These are phyloP conservation scores for Catharus minimus DNA, from an alignment of 2,113 vertebrate genomes.

Conservation along the genomic window DNA sequence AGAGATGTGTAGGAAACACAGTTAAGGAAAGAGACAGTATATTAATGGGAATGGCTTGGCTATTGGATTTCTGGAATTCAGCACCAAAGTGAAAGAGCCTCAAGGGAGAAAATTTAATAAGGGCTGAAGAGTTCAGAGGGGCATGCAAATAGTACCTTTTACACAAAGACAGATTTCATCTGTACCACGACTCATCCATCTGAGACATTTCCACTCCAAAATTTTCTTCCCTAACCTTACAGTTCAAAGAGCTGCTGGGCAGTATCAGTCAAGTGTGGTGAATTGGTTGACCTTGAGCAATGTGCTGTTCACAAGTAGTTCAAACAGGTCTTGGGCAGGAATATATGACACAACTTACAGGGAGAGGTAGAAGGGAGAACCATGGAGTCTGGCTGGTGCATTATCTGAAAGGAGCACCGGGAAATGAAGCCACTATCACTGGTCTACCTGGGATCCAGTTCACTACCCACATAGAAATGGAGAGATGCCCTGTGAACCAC, in stretches of 20 bases:
- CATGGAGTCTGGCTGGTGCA: background rate
- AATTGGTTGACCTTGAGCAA: background rate
- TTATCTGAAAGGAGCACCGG: background rate
- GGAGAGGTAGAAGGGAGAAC: background rate
- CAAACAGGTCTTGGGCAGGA: background rate
- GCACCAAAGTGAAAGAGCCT: background rate
- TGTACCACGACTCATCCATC: background rate
- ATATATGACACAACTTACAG: background rate
- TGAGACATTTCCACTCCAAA: background rate
- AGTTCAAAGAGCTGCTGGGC: background rate
- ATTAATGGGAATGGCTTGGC: slow-evolving; percentile 64
- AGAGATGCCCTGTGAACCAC: background rate
- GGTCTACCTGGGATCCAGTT: background rate
- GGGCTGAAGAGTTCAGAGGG: background rate
- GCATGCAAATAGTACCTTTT: background rate
- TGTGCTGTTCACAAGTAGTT: background rate
- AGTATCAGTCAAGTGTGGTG: background rate
- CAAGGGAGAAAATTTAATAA: background rate
- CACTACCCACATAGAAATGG: background rate
- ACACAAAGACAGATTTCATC: background rate
- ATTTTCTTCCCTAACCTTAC: background rate
- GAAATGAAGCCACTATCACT: background rate
- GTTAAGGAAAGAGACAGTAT: slow-evolving; percentile 68
- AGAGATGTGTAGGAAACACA: slow-evolving; percentile 75
- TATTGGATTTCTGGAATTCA: slow-evolving; percentile 46